Base-by-base conservation (phyloP, 1,140 invertebrate species). In the Apis mellifera region DNA sequence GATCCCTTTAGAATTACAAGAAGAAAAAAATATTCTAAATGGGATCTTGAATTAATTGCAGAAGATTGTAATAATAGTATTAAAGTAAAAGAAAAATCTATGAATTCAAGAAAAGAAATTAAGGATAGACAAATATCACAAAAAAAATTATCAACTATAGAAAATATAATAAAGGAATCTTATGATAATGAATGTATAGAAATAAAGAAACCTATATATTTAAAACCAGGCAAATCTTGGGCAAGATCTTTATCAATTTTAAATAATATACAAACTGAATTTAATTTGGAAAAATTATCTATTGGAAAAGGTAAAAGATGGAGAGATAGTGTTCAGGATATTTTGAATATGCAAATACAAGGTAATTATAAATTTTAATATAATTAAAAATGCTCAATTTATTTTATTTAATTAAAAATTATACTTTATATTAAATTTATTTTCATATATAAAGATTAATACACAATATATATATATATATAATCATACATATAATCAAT, bases 211-310 rank as follows among this genome's bases (percentile, higher is more conserved):
- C 64, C 60, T 17, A n/a, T 94, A 48, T 91, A 89, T 68, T 83
- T 94, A 15, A 93, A 92, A 74, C 90, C 94, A 17, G 92, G 93
- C 2, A 94, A 94, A 81, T 90, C 84, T 17, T 94, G 93, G 92
- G 84, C 91, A 17, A 91, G 94, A 84, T 94, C 93, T 26, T 82
- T 94, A n/a, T 93, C 93, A 3, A 93, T 94, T 79, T 86, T 94
- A 17, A 91, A 90, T 83, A 84, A 90, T 55, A 83, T 93, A 71
- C 88, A 91, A 19, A 85, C 84, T 83, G 66, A 75, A 48, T 68
- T 76, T 21, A 86, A 92, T 83, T 65, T 94, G 5, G 89, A 93
- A 0, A 78, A 86, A 72, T 78, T 91, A 9, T 78, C 89, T 55
- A 13, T 82, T 19, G 90, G 91, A 0, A 92, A 93, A 85, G 92